Evolutionary conservation across 2,888 invertebrate species (phyloP).

Genomic region (Criorhina ranunculi): DNA sequence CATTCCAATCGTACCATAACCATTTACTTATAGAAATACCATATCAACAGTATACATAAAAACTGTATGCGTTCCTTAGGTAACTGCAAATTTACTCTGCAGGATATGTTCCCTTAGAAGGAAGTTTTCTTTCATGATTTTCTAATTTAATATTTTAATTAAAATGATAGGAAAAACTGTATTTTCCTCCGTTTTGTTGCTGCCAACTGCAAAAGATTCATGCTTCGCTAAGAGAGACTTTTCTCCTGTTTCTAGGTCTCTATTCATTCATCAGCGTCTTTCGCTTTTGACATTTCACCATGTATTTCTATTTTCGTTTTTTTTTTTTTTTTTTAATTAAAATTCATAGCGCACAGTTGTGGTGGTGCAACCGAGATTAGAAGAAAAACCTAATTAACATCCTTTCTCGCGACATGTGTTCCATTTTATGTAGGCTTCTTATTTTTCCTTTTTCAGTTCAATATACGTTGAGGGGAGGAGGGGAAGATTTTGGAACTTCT

Average conservation of each 20-base stretch:
- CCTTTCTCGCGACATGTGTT: slow-evolving; percentile 63
- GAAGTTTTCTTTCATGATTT: slow-evolving; percentile 52
- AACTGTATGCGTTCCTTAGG: neutral
- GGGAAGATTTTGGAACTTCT: slow-evolving; percentile 7
- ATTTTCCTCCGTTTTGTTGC: slow-evolving; percentile 27
- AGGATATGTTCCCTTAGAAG: slow-evolving; percentile 19
- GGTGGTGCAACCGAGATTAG: slow-evolving; percentile 55
- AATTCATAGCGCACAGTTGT: slow-evolving; percentile 62
- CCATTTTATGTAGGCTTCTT: slow-evolving; percentile 27
- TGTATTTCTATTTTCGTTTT: slow-evolving; percentile 13
- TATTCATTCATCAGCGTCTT: slow-evolving; percentile 68
- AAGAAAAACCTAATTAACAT: slow-evolving; percentile 73
- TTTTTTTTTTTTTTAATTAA: slow-evolving; percentile 64
- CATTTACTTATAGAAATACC: slow-evolving; percentile 4
- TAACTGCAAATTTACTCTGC: slow-evolving; percentile 6
- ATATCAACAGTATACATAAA: neutral
- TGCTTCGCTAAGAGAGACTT: slow-evolving; percentile 35
- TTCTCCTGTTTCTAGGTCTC: slow-evolving; percentile 25
- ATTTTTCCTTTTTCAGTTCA: neutral
- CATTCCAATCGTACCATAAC: neutral
- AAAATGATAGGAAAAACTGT: slow-evolving; percentile 64
- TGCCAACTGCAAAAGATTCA: slow-evolving; percentile 50
- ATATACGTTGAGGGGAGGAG: slow-evolving; percentile 3
- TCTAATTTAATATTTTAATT: slow-evolving; percentile 74
- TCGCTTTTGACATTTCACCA: slow-evolving; percentile 62